A percentile compares a stretch with the other conserved stretches of the same genome.
These are phyloP conservation scores for Dicerorhinus sumatrensis DNA, from an alignment of 2,113 vertebrate genomes.

Conservation along the genomic window DNA sequence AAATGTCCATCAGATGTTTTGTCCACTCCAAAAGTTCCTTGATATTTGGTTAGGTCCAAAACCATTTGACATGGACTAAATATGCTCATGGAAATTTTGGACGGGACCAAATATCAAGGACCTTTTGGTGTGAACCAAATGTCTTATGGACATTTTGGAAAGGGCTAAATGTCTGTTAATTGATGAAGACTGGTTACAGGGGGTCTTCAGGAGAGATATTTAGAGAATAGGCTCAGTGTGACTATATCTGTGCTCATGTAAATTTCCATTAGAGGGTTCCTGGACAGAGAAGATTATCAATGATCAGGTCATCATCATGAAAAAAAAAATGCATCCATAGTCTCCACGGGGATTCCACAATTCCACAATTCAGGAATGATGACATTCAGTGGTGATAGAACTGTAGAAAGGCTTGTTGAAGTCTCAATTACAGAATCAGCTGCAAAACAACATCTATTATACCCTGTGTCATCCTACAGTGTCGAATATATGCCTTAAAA, in stretches of 20 bases:
- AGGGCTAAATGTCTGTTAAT: neutral
- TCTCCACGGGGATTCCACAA: neutral
- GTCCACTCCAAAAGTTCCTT: neutral
- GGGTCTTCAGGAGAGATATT: neutral
- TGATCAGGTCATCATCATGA: neutral
- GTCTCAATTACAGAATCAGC: neutral
- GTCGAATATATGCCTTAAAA: neutral
- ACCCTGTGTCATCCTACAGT: neutral
- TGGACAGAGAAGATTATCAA: neutral
- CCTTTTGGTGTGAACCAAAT: neutral
- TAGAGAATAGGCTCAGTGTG: neutral
- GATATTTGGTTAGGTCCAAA: neutral
- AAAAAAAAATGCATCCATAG: neutral
- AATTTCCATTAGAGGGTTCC: neutral
- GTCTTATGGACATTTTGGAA: neutral
- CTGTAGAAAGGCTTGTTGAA: neutral
- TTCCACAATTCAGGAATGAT: neutral
- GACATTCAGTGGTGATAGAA: neutral
- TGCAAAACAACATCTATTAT: neutral
- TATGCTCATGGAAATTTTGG: neutral
- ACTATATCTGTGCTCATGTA: neutral
- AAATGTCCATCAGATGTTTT: neutral
- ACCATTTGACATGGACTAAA: neutral
- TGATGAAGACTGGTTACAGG: neutral
- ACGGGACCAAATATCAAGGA: neutral